Conservation (phyloP, 2,888 invertebrate genomes). For the Antheraea yamamai region DNA sequence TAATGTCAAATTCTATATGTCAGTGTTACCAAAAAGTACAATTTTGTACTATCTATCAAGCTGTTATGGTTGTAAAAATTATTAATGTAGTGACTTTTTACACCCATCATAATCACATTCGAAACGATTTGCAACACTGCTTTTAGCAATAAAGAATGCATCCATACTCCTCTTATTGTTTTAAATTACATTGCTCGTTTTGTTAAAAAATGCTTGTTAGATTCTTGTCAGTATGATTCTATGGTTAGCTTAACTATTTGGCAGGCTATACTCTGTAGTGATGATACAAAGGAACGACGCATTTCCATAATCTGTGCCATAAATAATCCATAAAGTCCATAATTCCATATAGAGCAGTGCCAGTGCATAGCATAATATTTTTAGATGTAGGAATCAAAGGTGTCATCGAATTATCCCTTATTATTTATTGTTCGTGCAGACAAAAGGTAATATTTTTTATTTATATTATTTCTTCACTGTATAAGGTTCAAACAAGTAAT, state of each 20-base stretch:
- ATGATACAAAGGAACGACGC: slow-evolving; percentile 16
- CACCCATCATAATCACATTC: background rate
- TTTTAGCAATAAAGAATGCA: background rate
- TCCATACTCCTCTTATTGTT: background rate
- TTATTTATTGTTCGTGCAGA: slow-evolving; percentile 59
- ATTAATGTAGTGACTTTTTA: too few species aligned
- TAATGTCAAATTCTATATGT: too few species aligned
- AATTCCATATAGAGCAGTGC: slow-evolving; percentile 31
- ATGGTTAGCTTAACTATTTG: background rate
- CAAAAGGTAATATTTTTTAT: slow-evolving; percentile 67
- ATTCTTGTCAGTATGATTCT: background rate
- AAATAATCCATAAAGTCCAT: slow-evolving; percentile 23
- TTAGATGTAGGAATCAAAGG: slow-evolving; percentile 81
- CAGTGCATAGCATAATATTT: slow-evolving; percentile 75
- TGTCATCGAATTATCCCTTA: slow-evolving; percentile 70
- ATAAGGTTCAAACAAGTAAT: slow-evolving; percentile 60
- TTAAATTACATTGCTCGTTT: background rate
- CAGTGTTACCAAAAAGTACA: too few species aligned
- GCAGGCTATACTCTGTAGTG: slow-evolving; percentile 9
- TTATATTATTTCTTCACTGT: slow-evolving; percentile 34
- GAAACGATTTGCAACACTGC: background rate
- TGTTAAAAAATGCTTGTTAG: background rate
- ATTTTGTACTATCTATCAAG: too few species aligned
- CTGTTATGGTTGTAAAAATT: too few species aligned
- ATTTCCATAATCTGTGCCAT: slow-evolving; percentile 21